Base-by-base conservation (phyloP, 2,797 vertebrate genomes). In the Xyrichtys novacula region DNA sequence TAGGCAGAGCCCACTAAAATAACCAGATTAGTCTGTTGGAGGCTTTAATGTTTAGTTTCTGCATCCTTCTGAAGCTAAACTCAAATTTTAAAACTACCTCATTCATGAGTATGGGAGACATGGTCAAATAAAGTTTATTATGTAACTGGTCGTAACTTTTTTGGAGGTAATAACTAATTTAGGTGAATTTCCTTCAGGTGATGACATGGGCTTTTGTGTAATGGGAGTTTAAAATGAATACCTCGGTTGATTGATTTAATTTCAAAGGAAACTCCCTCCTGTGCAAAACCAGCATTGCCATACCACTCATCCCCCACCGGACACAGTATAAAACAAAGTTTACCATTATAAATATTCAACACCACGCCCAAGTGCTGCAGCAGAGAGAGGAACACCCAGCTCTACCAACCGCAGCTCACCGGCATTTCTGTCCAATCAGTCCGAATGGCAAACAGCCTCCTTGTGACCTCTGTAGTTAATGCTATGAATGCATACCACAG, bases 401-500 rank as follows among this genome's bases (percentile, higher is more conserved):
- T 73, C 67, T 32, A 47, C 72, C 42, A 70, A 64, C 83, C 49
- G 7, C 81, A 74, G 63, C 65, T 85, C 85, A 83, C 81, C 86
- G 89, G 78, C 62, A 62, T 70, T 52, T 65, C 57, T 86, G 78
- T 74, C 65, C 69, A 77, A 73, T 81, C 57, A 59, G 40, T 39
- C 50, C 14, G 44, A 60, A 64, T 19, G 19, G 60, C 70, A 36
- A 78, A 55, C 65, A 68, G 71, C 79, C 72, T 81, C 71, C 53
- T 19, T 31, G 22, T 84, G 85, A 87, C 81, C 84, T 80, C 75
- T 22, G 58, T 25, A 17, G 68, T 81, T 80, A 39, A 71, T 23
- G 48, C 60, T 44, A 78, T 85, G 81, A 86, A 86, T 85, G 79
- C 74, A 73, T 59, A 55, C 53, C 71, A 66, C 77, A 43, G 70